Evolutionary conservation across 2,113 vertebrate species (phyloP).

Genomic region (Heloderma charlesbogerti): DNA sequence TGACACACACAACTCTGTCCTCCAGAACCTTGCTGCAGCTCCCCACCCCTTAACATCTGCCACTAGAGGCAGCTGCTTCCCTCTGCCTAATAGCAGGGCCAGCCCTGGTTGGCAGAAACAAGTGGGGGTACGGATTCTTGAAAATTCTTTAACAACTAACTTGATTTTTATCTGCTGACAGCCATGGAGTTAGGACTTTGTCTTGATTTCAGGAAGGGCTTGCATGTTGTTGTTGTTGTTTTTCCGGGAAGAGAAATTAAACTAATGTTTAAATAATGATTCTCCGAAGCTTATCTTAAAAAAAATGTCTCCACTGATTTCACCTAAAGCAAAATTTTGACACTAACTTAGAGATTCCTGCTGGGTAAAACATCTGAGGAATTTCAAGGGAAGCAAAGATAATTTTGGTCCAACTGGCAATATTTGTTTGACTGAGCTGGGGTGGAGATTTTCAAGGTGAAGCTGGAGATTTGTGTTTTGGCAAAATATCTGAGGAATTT

Average conservation of each 20-base stretch:
- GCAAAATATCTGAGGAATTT: not conserved
- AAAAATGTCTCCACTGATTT: too few species aligned
- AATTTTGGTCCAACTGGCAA: not conserved
- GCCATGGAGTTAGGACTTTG: not conserved
- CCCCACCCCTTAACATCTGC: too few species aligned
- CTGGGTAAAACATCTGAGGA: not conserved
- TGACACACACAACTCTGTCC: too few species aligned
- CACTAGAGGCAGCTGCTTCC: too few species aligned
- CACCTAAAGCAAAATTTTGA: not conserved
- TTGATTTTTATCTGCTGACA: not conserved
- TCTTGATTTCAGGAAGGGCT: not conserved
- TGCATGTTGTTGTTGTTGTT: not conserved
- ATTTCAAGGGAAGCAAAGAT: not conserved
- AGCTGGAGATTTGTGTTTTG: not conserved
- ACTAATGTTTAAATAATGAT: not conserved
- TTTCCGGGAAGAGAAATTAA: not conserved
- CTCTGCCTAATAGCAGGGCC: too few species aligned
- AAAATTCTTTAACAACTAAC: too few species aligned
- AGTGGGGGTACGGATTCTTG: too few species aligned
- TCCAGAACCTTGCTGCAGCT: too few species aligned
- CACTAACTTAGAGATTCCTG: not conserved
- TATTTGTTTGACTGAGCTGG: not conserved
- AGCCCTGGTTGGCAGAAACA: too few species aligned
- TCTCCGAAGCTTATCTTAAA: not conserved
- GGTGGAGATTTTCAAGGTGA: not conserved